Conservation (phyloP, 1,140 invertebrate species). For the Drosophila sturtevanti region DNA sequence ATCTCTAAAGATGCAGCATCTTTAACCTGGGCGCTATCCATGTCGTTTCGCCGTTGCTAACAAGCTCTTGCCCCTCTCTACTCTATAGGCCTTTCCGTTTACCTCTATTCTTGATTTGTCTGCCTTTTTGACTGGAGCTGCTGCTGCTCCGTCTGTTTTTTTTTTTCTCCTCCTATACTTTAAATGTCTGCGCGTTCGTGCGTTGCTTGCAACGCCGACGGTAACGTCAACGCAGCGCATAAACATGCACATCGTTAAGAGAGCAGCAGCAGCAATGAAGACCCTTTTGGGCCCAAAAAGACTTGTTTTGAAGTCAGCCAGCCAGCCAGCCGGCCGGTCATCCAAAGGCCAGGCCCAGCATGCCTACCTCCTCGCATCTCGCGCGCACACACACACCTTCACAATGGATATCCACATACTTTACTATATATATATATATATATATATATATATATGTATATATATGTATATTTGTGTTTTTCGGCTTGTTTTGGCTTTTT, state of each 20-base stretch:
- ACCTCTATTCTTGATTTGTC: slow-evolving; percentile 16
- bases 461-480: slow-evolving; percentile 10
- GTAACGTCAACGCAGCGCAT: slow-evolving; percentile 52
- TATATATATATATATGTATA: slow-evolving; percentile 18
- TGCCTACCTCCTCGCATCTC: slow-evolving; percentile 37
- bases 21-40: slow-evolving; percentile 31
- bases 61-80: slow-evolving; percentile 47
- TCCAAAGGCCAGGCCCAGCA: slow-evolving; percentile 58
- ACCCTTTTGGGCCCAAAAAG: slow-evolving; percentile 47
- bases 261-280: slow-evolving; percentile 33
- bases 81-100: neutral
- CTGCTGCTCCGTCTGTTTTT: slow-evolving; percentile 9
- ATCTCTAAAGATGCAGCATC: slow-evolving; percentile 38
- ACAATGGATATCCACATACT: slow-evolving; percentile 5
- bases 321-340: slow-evolving; percentile 26
- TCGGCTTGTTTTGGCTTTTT: slow-evolving; percentile 65
- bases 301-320: slow-evolving; percentile 61
- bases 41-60: slow-evolving; percentile 56
- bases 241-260: slow-evolving; percentile 76
- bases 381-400: slow-evolving; percentile 25
- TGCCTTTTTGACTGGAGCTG: slow-evolving; percentile 24
- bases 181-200: slow-evolving; percentile 61
- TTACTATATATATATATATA: neutral
- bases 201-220: slow-evolving; percentile 51
- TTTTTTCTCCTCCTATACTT: slow-evolving; percentile 41